Conservation (phyloP, 2,113 vertebrate genomes). For the Daphoenositta chrysoptera region DNA sequence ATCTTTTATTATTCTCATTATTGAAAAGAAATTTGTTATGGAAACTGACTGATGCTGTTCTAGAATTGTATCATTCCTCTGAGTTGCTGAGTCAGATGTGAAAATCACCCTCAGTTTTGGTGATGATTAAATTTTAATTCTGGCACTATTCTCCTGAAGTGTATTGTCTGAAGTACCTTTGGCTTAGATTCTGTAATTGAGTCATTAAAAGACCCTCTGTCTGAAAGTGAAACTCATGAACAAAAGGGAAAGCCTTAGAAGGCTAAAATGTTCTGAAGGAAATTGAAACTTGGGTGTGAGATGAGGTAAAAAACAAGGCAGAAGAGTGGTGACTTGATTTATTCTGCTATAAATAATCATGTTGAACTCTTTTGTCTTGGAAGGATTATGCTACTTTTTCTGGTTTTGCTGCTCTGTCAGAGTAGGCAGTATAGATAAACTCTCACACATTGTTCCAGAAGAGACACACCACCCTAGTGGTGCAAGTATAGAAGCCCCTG, state of each 20-base stretch:
- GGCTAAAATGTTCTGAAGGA: neutral
- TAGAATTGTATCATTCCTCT: neutral
- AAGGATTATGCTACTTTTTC: neutral
- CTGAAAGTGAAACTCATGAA: neutral
- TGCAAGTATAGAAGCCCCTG: neutral
- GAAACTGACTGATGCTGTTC: neutral
- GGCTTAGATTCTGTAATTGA: neutral
- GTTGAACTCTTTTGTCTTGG: neutral
- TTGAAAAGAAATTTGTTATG: neutral
- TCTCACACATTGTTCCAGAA: neutral
- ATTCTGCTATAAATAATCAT: neutral
- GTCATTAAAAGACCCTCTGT: neutral
- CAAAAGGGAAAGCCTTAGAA: neutral
- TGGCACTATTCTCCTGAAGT: neutral
- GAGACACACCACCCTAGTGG: neutral
- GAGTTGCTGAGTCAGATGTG: neutral
- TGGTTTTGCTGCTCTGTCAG: neutral
- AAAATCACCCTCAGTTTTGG: neutral
- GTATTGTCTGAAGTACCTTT: neutral
- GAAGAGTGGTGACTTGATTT: neutral
- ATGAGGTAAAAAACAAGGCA: neutral
- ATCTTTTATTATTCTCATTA: neutral
- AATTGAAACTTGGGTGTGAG: neutral
- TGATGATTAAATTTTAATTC: neutral
- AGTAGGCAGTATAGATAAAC: neutral